Base-by-base conservation (phyloP, 2,888 invertebrate species). In the Polylopha cassiicola region DNA sequence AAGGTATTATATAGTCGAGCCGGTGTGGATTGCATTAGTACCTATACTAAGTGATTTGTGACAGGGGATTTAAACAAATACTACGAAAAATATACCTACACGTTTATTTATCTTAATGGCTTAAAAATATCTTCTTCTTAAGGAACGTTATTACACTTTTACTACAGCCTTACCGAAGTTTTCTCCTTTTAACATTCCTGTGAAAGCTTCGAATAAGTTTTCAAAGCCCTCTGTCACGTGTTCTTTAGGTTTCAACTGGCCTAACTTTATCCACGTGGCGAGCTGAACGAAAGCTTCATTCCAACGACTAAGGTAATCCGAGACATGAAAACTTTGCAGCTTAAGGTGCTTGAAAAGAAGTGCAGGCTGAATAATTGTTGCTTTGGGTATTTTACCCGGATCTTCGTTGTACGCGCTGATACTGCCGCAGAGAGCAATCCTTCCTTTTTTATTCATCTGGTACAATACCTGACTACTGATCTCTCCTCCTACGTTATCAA, bases 401-500 rank as follows among this genome's bases (percentile, higher is more conserved):
- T 38, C 38, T 1, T 38, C 45, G 16, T 47, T 47, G 30, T 47
- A 47, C 2, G 37, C 6, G 10, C 44, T 44, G 28, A 47, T 47
- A 17, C 33, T 28, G 20, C 47, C 47, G 10, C 43, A 41, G n/a
- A n/a, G n/a, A 4, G 39, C 13, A 6, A 36, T 34, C 21, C 46
- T 10, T 0, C 89, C 89, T 45, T 65, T 73, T 4, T 34, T 30
- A 39, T 84, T 88, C 89, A 90, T 89, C 43, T 87, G 82, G 27
- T 71, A 66, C 2, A 89, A 67, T 3, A 89, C 80, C 1, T 61
- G 66, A 27, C 76, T 77, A 10, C 88, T 87, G 11, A 89, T 74
- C 26, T 87, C 85, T 8, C 89, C 90, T 1, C 91, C 91, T 9
- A 90, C 92, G 58, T 91, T 92, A 57, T 92, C 92, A 60, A 91